phyloP scores from a whole-genome alignment of 1,140 invertebrate genomes.

The Scaptomyza pallida region DNA sequence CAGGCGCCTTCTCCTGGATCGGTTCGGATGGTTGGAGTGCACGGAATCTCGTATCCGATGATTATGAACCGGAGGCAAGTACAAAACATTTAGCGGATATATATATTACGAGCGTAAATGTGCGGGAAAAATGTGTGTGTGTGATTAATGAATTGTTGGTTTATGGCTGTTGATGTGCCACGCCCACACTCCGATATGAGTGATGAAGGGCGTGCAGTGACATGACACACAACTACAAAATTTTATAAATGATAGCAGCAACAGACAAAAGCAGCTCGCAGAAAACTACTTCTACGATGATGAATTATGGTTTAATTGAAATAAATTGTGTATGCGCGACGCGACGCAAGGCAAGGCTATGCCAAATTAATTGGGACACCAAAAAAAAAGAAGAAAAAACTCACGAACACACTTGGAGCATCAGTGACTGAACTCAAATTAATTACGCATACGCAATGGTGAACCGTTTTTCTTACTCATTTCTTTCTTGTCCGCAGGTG shows the following conservation, averaged over 20 bases:
- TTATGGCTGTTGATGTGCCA: slow-evolving; percentile 32
- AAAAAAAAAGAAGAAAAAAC: neutral
- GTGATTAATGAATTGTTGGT: slow-evolving; percentile 73
- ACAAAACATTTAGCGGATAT: too few species aligned
- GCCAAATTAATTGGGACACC: slow-evolving; percentile 60
- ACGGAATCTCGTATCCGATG: slow-evolving; percentile 92
- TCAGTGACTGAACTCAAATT: slow-evolving; percentile 30
- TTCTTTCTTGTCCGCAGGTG: slow-evolving; percentile 80
- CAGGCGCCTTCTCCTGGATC: slow-evolving; percentile 96
- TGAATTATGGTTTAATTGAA: slow-evolving; percentile 78
- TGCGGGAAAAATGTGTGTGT: slow-evolving; percentile 55
- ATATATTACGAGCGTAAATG: slow-evolving; percentile 75
- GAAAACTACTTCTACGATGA: slow-evolving; percentile 35
- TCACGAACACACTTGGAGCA: slow-evolving; percentile 6
- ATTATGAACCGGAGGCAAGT: slow-evolving; percentile 91
- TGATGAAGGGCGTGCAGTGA: slow-evolving; percentile 35
- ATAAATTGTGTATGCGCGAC: slow-evolving; percentile 66
- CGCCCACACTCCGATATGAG: slow-evolving; percentile 24
- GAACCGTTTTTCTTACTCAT: slow-evolving; percentile 14
- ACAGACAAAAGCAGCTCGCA: slow-evolving; percentile 17
- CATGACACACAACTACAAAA: slow-evolving; percentile 59
- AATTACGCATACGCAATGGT: slow-evolving; percentile 63
- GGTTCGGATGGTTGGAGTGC: slow-evolving; percentile 97
- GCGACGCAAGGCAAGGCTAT: slow-evolving; percentile 22
- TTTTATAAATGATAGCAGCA: slow-evolving; percentile 66